phyloP scores from a whole-genome alignment of 2,888 invertebrate species.

The Eilema depressum region DNA sequence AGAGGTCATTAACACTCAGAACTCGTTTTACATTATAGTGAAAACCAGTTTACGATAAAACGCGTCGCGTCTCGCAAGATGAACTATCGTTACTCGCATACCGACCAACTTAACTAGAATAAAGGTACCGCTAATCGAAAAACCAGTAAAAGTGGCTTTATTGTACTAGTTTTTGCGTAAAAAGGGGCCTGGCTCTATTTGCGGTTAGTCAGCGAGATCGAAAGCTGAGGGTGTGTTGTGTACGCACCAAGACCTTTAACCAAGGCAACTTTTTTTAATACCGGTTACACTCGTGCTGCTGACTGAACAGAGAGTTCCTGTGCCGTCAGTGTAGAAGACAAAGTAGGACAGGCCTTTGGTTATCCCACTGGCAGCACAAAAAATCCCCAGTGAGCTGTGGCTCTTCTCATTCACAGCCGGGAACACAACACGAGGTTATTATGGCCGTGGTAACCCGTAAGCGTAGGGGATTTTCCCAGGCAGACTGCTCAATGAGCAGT shows the following conservation, averaged over 20 bases:
- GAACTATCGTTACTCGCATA: not conserved
- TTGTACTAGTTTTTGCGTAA: not conserved
- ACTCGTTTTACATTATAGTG: not conserved
- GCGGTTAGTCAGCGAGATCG: not conserved
- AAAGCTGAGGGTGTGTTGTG: not conserved
- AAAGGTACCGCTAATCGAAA: not conserved
- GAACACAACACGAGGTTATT: no score
- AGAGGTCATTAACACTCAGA: not conserved
- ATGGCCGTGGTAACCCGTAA: no score
- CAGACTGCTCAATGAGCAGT: no score
- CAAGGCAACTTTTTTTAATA: no score
- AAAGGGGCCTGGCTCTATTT: not conserved
- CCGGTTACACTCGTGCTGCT: no score
- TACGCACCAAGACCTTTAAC: not conserved
- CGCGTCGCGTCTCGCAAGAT: not conserved
- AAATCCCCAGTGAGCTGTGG: no score
- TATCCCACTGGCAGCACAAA: no score
- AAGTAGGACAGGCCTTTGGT: no score
- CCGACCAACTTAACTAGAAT: not conserved
- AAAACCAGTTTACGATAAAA: not conserved
- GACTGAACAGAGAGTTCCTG: no score
- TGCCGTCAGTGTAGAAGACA: no score
- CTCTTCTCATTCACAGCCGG: no score
- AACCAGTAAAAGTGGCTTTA: slow-evolving; percentile 2
- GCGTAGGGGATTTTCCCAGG: no score